phyloP scores from a whole-genome alignment of 2,797 vertebrate species.

The Galago senegalensis region DNA sequence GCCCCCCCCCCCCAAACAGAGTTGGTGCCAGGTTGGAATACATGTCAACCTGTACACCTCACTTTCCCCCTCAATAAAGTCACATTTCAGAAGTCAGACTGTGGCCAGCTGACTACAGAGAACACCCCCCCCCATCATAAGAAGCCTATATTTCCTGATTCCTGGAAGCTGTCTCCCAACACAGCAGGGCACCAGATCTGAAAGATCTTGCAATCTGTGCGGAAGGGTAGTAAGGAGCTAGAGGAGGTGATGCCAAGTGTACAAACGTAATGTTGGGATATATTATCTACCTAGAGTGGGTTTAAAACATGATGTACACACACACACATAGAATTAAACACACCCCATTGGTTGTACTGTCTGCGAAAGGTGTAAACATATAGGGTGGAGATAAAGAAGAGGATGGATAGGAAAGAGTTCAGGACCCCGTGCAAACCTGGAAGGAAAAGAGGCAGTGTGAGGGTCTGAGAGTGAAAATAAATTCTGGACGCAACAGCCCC shows the following conservation, averaged over 20 bases:
- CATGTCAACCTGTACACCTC: neutral
- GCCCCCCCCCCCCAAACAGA: neutral
- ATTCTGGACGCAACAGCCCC: slow-evolving; percentile 39
- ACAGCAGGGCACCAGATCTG: neutral
- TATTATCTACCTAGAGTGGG: neutral
- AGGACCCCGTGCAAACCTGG: neutral
- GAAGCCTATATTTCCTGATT: neutral
- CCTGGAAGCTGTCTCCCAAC: neutral
- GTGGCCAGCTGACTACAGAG: neutral
- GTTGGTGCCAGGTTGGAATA: neutral
- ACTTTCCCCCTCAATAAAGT: neutral
- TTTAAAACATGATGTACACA: neutral
- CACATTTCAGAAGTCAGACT: slow-evolving; percentile 32
- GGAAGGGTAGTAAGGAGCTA: neutral
- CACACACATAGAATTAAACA: neutral
- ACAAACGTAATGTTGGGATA: neutral
- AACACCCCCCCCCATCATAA: neutral
- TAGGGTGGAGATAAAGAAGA: neutral
- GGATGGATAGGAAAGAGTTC: neutral
- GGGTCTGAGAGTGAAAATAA: neutral
- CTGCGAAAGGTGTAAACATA: neutral
- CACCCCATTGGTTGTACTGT: neutral
- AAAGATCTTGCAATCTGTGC: neutral
- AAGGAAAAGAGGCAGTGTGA: slow-evolving; percentile 50
- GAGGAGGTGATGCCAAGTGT: neutral